Evolutionary conservation across 2,888 invertebrate species (phyloP).

Genomic region (Odontocolon sp.): DNA sequence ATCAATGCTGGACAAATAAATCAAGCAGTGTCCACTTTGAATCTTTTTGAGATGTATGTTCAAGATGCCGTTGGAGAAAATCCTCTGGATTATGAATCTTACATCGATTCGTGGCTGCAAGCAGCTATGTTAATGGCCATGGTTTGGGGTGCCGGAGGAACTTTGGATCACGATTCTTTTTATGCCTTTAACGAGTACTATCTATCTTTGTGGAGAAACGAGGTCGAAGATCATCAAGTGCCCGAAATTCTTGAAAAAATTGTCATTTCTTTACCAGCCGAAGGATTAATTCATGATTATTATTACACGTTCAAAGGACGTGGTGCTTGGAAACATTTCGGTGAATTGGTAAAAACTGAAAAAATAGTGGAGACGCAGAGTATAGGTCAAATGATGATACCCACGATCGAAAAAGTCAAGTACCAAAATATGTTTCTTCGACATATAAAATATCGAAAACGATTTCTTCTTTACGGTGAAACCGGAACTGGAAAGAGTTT

Average conservation of each 20-base stretch:
- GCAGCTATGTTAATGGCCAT: conserved; percentile 89
- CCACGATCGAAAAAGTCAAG: conserved; percentile 93
- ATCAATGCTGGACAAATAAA: conserved; percentile 88
- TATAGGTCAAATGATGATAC: conserved; percentile 88
- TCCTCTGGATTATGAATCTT: conserved; percentile 86
- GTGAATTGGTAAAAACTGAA: conserved; percentile 86
- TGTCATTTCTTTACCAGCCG: conserved; percentile 89
- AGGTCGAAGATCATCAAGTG: conserved; percentile 81
- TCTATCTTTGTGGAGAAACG: conserved; percentile 82
- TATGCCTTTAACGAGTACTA: conserved; percentile 86
- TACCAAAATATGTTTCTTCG: conserved; percentile 88
- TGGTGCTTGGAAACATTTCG: conserved; percentile 94
- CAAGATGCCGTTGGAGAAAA: conserved; percentile 86
- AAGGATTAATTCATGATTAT: conserved; percentile 91
- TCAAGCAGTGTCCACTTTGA: conserved; percentile 87
- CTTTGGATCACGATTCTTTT: conserved; percentile 88
- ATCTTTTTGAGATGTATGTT: conserved; percentile 90
- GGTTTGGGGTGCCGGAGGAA: conserved; percentile 93
- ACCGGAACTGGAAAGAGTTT: conserved; percentile 95
- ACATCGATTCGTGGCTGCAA: conserved; percentile 88
- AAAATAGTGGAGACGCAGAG: conserved; percentile 86
- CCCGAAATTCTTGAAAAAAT: conserved; percentile 85
- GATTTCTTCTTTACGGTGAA: conserved; percentile 89
- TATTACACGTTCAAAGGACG: conserved; percentile 90
- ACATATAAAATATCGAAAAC: conserved; percentile 87